Base-by-base conservation (phyloP, 2,113 vertebrate species). In the Amia ocellicauda region DNA sequence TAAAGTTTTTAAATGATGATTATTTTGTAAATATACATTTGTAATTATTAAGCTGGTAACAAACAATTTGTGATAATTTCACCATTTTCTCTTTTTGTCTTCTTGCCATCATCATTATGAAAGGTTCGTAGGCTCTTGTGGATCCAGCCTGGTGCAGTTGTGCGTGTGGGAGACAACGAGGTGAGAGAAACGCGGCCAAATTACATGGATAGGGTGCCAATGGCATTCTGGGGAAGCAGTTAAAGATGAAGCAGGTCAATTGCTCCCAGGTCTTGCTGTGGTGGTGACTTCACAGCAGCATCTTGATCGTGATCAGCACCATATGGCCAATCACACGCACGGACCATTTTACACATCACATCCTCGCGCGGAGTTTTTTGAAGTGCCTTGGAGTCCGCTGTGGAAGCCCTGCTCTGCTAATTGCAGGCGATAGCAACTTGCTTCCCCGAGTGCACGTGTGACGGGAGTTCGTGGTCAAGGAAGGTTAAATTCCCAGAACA, bases 241-340 rank as follows among this genome's bases (percentile, higher is more conserved):
- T 54, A 2, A 1, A 54, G 24, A 22, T 23, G 20, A 24, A 54
- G 51, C 11, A 5, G 51, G 51, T 13, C 24, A 27, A 23, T 53
- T 53, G 14, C 51, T 53, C 4, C 24, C 10, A 47, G 43, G 13
- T 47, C 43, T 47, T 4, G 40, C 13, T 5, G 40, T 41, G 40
- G 13, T 41, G 40, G 40, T 41, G 40, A 5, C 40, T 7, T 41
- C 43, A 8, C 43, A 20, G 3, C 16, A 23, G 51, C 20, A 9
- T 11, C 17, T 3, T 14, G 20, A n/a, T 23, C 3, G 20, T 53
- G 51, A 53, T 53, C 51, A 53, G 51, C 51, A 22, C 3, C 51
- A 53, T 53, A 53, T 53, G 51, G 24, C 17, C 20, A 19, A 20
- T 53, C 47, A 22, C 47, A 50, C 47, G 47, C 47, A 50, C 16